Base-by-base conservation (phyloP, 2,888 invertebrate genomes). In the Crossocerus cetratus region DNA sequence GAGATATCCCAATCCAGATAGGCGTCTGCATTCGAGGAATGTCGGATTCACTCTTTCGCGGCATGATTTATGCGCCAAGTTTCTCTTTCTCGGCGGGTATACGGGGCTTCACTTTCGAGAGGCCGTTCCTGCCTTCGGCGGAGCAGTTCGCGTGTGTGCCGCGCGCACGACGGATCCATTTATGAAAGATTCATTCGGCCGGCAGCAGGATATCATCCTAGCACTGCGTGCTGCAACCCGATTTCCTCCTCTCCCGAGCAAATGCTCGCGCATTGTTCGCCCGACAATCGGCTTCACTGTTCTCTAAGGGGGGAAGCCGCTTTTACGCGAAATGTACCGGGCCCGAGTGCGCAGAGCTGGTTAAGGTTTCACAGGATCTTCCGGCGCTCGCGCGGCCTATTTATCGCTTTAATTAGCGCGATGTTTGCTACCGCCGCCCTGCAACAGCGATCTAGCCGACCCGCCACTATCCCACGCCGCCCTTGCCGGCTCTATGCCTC, bases 401-500 rank as follows among this genome's bases (percentile, higher is more conserved):
- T 49, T 49, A 49, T 49, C 49, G 49, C 49, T 49, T 49, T 49
- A 49, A 49, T 49, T 49, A 49, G 49, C 32, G 32, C 32, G 32
- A 32, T 32, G 49, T 16, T 49, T 16, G 49, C 49, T 49, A 16
- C 49, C 49, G 16, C 16, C 49, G 11, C 49, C 4, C 49, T 49
- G 49, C 14, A 16, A 49, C 4, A 16, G 49, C 49, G 49, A 49
- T 16, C n/a, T 14, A n/a, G n/a, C n/a, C n/a, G n/a, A n/a, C 14
- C 49, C 3, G 14, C 49, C 14, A 11, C 32, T 32, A 32, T 32
- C 32, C 32, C 11, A 23, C 23, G 2, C 5, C 32, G 8, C 32
- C 32, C 11, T 32, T 11, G 32, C 32, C 32, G 11, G 5, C 32
- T 32, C 32, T 32, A 32, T 32, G 32, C 49, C 49, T 49, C n/a